Evolutionary conservation across 2,113 vertebrate species (phyloP).

Genomic region (Nycticebus coucang): DNA sequence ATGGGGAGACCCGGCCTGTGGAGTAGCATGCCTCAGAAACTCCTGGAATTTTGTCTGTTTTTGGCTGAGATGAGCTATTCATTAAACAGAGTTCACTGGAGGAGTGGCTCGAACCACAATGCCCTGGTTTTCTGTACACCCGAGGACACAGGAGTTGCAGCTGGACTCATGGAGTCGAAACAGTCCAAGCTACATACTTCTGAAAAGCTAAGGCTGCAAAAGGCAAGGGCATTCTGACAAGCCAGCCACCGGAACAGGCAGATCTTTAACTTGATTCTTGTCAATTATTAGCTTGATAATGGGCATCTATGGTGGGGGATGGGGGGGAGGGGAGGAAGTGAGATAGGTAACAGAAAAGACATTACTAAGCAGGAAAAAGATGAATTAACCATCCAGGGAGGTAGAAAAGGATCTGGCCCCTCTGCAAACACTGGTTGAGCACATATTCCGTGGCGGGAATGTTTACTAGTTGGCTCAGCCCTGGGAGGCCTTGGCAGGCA

Average conservation of each 20-base stretch:
- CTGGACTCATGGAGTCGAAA: rapidly evolving
- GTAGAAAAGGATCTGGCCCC: rapidly evolving
- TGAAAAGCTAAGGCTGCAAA: background rate
- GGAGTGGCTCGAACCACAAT: rapidly evolving
- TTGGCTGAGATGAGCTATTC: background rate
- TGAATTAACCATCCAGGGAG: background rate
- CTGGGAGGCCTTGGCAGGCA: background rate
- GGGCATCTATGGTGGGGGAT: background rate
- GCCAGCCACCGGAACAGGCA: background rate
- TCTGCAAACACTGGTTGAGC: rapidly evolving
- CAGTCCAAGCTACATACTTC: background rate
- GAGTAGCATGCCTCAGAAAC: background rate
- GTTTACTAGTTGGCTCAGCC: background rate
- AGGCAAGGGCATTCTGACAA: background rate
- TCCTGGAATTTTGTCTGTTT: background rate
- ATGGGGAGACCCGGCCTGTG: background rate
- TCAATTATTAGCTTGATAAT: conserved; percentile 60
- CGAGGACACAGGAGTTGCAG: rapidly evolving
- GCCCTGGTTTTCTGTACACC: background rate
- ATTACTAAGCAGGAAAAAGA: background rate
- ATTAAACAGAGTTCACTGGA: background rate
- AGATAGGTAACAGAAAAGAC: background rate
- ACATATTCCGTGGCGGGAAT: rapidly evolving
- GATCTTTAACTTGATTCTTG: background rate
- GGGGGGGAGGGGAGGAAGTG: background rate